Conservation (phyloP, 1,140 invertebrate species). For the Eupeodes corollae region DNA sequence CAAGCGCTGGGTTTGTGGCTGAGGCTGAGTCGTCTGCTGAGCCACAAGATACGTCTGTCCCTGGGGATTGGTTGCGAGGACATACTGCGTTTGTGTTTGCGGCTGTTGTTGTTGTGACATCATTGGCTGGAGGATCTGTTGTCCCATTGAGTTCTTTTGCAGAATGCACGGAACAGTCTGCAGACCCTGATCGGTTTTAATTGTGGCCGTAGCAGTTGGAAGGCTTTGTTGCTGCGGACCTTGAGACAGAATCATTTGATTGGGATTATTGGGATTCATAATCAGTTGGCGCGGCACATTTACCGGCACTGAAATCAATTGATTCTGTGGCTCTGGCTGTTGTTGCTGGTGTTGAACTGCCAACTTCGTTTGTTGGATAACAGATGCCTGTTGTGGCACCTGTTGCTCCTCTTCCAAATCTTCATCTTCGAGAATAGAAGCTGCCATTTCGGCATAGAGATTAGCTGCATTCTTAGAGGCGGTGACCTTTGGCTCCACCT, state of each 20-base stretch:
- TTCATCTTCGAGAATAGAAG: conserved; percentile 58
- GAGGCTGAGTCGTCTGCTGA: conserved; percentile 37
- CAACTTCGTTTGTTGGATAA: neutral
- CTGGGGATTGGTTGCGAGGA: conserved; percentile 32
- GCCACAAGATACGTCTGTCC: conserved; percentile 50
- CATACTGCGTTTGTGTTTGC: conserved; percentile 25
- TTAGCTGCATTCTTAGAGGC: conserved; percentile 61
- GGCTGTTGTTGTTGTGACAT: conserved; percentile 6
- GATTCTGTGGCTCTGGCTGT: conserved; percentile 10
- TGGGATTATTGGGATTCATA: conserved; percentile 9
- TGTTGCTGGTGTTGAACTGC: conserved; percentile 4
- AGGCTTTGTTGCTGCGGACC: conserved; percentile 25
- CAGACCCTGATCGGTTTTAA: conserved; percentile 38
- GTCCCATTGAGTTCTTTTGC: conserved; percentile 35
- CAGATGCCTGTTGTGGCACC: conserved; percentile 17
- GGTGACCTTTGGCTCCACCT: conserved; percentile 33
- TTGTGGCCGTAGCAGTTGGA: conserved; percentile 29
- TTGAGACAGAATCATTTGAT: conserved; percentile 1
- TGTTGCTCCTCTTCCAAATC: conserved; percentile 44
- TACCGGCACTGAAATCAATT: neutral
- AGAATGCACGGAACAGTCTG: conserved; percentile 40
- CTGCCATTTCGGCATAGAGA: conserved; percentile 56
- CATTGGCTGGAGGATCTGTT: conserved; percentile 9
- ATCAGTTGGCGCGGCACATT: conserved; percentile 14
- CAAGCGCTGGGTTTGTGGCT: conserved; percentile 18